These are phyloP conservation scores for Esperia sulphurella DNA, from an alignment of 2,888 invertebrate species.

Conservation along the genomic window DNA sequence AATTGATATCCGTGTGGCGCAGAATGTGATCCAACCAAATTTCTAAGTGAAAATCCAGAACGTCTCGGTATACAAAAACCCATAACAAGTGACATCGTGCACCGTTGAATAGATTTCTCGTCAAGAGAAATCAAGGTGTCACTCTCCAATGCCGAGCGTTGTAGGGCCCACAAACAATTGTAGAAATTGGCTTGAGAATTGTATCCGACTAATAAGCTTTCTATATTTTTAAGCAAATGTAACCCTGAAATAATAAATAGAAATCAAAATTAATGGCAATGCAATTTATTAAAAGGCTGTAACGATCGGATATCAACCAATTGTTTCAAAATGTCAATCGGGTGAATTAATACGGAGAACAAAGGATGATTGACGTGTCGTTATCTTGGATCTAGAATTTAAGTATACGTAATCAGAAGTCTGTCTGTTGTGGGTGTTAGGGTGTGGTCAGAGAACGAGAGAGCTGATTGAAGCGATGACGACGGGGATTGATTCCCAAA, in stretches of 20 bases:
- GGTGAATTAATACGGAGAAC: constrained; percentile 44
- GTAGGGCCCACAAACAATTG: too few relatives aligned
- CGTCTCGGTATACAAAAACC: too few relatives aligned
- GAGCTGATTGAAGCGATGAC: neutral
- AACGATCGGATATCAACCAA: constrained; percentile 23
- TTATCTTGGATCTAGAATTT: constrained; percentile 34
- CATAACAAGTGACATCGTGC: too few relatives aligned
- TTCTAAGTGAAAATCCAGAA: too few relatives aligned
- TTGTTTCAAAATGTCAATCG: constrained; percentile 56
- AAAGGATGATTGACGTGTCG: constrained; percentile 61
- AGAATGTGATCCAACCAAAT: too few relatives aligned
- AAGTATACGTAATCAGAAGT: constrained; percentile 9
- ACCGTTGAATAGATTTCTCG: too few relatives aligned
- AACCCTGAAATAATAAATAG: neutral
- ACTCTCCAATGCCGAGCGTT: too few relatives aligned
- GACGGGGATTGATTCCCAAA: too few relatives aligned
- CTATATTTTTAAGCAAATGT: neutral
- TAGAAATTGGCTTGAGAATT: too few relatives aligned
- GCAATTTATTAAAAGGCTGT: neutral
- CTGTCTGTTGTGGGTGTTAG: constrained; percentile 32
- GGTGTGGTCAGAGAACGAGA: constrained; percentile 13
- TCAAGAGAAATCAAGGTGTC: too few relatives aligned
- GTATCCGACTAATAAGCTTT: too few relatives aligned
- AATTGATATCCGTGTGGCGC: too few relatives aligned
- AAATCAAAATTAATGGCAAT: neutral